A percentile compares a stretch with the other conserved stretches of the same genome.
Evolutionary conservation across 2,797 vertebrate genomes (phyloP).

Genomic region (Chelon auratus): DNA sequence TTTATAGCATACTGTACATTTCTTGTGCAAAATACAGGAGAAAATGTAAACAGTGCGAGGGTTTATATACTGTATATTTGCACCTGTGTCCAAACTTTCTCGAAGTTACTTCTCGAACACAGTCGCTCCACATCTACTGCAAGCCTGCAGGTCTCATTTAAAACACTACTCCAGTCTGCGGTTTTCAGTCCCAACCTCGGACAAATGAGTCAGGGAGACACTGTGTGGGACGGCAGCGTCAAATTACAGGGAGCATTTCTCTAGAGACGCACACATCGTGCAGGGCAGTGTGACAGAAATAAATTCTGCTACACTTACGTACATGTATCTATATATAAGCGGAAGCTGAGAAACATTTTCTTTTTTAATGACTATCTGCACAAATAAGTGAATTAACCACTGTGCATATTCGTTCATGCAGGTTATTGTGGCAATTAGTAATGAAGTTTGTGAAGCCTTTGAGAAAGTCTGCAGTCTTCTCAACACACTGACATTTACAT

Average conservation of each 20-base stretch:
- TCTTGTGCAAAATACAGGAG: not conserved
- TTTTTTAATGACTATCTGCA: too few species aligned
- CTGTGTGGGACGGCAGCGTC: not conserved
- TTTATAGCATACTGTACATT: not conserved
- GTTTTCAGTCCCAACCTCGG: not conserved
- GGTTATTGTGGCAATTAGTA: not conserved
- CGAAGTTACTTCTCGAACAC: not conserved
- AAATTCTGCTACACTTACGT: not conserved
- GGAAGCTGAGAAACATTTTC: not conserved
- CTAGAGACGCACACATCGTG: not conserved
- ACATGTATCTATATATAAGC: not conserved
- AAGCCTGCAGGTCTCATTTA: not conserved
- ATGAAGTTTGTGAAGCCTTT: not conserved
- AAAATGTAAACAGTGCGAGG: not conserved
- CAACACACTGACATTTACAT: not conserved
- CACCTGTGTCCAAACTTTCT: not conserved
- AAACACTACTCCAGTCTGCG: not conserved
- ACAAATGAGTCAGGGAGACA: not conserved
- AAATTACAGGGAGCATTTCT: constrained; percentile 2
- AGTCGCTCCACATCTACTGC: not conserved
- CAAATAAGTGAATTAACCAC: too few species aligned
- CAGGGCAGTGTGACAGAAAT: constrained; percentile 22
- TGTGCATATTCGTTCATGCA: not conserved
- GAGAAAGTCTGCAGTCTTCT: not conserved
- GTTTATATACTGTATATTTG: not conserved